Evolutionary conservation across 30 jellyfish, hydroid and myxozoan genomes (phyloP), one percentile per base, ranked within the genome.

Genomic region (Mastigias papua): DNA sequence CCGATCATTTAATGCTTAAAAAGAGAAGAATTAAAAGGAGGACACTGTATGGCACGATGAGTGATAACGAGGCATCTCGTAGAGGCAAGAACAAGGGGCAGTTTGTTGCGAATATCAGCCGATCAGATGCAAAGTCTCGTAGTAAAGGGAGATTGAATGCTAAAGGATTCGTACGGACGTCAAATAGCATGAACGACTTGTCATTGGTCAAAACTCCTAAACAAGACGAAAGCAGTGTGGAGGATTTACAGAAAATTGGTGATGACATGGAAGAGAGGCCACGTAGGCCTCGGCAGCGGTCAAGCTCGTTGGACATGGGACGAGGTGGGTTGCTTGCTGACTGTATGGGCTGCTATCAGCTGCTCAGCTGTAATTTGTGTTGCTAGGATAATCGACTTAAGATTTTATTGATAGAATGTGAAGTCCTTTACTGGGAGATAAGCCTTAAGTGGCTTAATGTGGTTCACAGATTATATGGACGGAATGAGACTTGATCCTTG

Each of bases 251-350:
- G 30, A 84, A 57, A 22, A 71, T 67, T 0, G 86, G 80, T 17
- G 88, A 68, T 23, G 84, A 58, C 50, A 63, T 68, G 29, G 91
- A 74, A 35, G 70, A 62, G n/a, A 34, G 88, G 37, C 81, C 27
- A 0, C 81, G 60, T 0, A 69, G 88, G 31, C 87, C 81, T 16
- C 37, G 97, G 48, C 97, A 90, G 46, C 63, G 97, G 49, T 90
- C 97, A 66, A 90, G 97, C 42, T 90, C 97, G 2, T 49, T 90
- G 84, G 97, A 90, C 57, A 82, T 82, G 92, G 97, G 97, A 15
- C 76, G 97, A 83, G 97, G 97, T 90, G 27, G 67, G 87, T n/a
- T n/a, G n/a, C n/a, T n/a, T n/a, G n/a, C n/a, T n/a, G n/a, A n/a
- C n/a, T n/a, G n/a, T n/a, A n/a, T n/a, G n/a, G n/a, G n/a, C n/a